Base-by-base conservation (phyloP, 2,888 invertebrate species). In the Drosophila maculinotata region DNA sequence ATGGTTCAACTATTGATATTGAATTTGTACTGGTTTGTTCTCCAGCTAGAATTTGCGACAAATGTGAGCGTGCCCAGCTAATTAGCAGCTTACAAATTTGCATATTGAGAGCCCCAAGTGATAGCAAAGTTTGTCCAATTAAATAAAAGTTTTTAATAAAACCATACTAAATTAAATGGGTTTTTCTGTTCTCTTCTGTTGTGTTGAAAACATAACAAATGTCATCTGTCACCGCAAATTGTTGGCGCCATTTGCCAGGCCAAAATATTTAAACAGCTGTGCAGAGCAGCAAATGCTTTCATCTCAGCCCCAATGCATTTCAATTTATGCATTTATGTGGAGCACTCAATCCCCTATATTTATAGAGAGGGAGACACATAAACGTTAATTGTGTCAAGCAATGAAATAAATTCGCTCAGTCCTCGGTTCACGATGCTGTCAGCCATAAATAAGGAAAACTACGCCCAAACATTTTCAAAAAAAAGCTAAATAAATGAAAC, bases 381-480 rank as follows among this genome's bases (percentile, higher is more conserved):
- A 35, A 38, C 36, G 44, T 66, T 45, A 73, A 76, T 75, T 83
- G 70, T 81, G 83, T 83, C 80, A 72, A 66, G 78, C 68, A 70
- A 65, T 72, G 47, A 67, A 62, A 81, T 78, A 80, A 75, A 78
- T 77, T 77, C 63, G 59, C 45, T 59, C 54, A 49, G 62, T 47
- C 57, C 56, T 59, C 38, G 41, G 26, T 36, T 70, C 47, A 31
- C 49, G 38, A 47, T 54, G 78, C 69, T 78, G 81, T 78, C 76
- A 69, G 66, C 76, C 70, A 76, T 84, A 81, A 81, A 81, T 78
- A 73, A 81, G 57, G 28, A 35, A 45, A 74, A 53, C 64, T 65
- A 78, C 81, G 66, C 84, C 84, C 71, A 74, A 76, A 65, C 74
- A 71, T 67, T 78, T 76, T 69, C 20, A 78, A 81, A 70, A 36